Conservation (phyloP, 2,113 vertebrate genomes). For the Carollia perspicillata region DNA sequence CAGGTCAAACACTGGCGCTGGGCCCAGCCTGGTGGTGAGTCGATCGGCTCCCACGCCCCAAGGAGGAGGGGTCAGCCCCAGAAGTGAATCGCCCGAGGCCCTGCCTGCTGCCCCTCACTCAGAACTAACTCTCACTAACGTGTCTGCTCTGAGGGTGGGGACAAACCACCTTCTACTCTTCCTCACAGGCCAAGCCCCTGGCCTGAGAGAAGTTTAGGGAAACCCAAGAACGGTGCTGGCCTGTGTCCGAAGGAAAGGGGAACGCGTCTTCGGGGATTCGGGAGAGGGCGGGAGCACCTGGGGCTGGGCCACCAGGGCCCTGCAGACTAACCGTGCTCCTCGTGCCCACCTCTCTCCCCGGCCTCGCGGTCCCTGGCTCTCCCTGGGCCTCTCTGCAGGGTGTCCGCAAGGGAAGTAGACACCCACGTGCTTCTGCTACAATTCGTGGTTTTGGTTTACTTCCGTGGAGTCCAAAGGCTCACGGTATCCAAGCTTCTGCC, state of each 20-base stretch:
- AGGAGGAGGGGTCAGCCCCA: background rate
- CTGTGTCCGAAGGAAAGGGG: background rate
- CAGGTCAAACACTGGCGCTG: background rate
- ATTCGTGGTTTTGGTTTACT: constrained; percentile 7
- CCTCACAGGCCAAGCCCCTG: background rate
- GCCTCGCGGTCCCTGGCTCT: background rate
- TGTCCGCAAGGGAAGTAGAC: background rate
- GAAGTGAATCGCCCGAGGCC: background rate
- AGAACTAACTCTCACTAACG: background rate
- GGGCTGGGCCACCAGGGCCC: too few relatives aligned
- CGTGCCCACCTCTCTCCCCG: background rate
- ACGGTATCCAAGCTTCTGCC: background rate
- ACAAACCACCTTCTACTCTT: background rate
- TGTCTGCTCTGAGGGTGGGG: background rate
- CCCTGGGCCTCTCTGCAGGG: background rate
- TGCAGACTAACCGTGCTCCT: background rate
- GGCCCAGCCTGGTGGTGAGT: background rate
- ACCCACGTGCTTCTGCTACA: background rate
- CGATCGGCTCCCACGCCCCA: background rate
- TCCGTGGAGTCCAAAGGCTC: background rate
- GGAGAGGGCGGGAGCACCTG: background rate
- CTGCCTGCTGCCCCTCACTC: background rate
- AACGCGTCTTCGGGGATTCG: background rate
- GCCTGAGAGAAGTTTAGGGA: background rate
- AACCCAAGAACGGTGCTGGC: background rate